Base-by-base conservation (phyloP, 1,140 invertebrate genomes). In the Sarcophaga bullata region DNA sequence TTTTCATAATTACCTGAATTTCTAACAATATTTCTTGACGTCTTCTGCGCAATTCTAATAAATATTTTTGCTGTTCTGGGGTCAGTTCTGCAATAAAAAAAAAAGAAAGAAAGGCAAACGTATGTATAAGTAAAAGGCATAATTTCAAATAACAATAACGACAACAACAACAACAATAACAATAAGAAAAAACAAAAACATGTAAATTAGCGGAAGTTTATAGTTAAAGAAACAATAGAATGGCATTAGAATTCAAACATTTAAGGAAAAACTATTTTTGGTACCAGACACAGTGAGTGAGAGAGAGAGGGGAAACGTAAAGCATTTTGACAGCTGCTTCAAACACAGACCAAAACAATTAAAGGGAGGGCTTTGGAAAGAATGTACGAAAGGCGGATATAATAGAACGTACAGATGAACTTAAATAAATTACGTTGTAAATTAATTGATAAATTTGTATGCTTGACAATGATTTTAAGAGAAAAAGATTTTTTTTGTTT, bases 1-100 rank as follows among this genome's bases (percentile, higher is more conserved):
- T 68, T 19, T 52, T 52, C 13, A 68, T 68, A 91, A 93, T 93
- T 91, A 98, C 97, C 94, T 98, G 96, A 87, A 98, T 98, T 93
- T 98, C 97, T 81, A 96, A 92, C 82, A 98, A 91, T 83, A 98
- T 91, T 91, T 98, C 96, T 83, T 95, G 95, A 91, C 98, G 98
- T 86, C 96, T 93, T 86, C 95, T 93, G 85, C 97, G 92, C 86
- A 98, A 97, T 88, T 97, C 96, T 84, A 96, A 95, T 82, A 98
- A 92, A 85, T 97, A 93, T 90, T 97, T 95, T 87, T 97, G 96
- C 90, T 98, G 97, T 87, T 98, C 97, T 46, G 94, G 93, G 82
- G 96, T 97, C 87, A 98, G 91, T 93, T 98, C 97, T 98, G 92
- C 82, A 95, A 95, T 82, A 93, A 84, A 93, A 94, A 86, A 91